These are phyloP conservation scores for Dryomyza anilis DNA, from an alignment of 2,888 invertebrate species.

Conservation along the genomic window DNA sequence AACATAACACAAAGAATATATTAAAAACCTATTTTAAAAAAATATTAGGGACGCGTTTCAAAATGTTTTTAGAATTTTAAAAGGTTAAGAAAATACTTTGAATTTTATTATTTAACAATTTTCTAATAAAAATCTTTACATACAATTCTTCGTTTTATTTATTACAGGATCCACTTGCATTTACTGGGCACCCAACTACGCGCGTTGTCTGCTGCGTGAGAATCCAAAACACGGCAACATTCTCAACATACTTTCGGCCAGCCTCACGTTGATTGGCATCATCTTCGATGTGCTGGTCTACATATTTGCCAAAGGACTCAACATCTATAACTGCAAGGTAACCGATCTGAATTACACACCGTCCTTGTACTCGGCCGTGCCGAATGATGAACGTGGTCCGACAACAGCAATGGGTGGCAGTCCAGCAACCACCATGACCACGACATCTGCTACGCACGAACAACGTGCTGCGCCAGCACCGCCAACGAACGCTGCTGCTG, in stretches of 20 bases:
- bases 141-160: too few species aligned
- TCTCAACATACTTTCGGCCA: conserved; percentile 62
- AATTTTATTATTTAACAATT: too few species aligned
- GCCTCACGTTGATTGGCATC: conserved; percentile 59
- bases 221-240: conserved; percentile 62
- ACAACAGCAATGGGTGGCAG: conserved; percentile 38
- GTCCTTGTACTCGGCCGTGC: conserved; percentile 51
- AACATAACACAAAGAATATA: too few species aligned
- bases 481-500: conserved; percentile 22
- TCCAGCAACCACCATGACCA: conserved; percentile 42
- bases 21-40: too few species aligned
- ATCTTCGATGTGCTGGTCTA: conserved; percentile 62
- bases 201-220: conserved; percentile 62
- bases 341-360: conserved; percentile 59
- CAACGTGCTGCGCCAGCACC: conserved; percentile 29
- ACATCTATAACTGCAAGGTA: conserved; percentile 57
- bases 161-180: conserved; percentile 61
- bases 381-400: conserved; percentile 41
- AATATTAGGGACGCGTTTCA: too few species aligned
- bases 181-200: conserved; percentile 60
- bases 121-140: too few species aligned
- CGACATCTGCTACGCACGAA: conserved; percentile 35
- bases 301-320: conserved; percentile 57
- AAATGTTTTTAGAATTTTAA: too few species aligned
- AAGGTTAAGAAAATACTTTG: too few species aligned